These are phyloP conservation scores for Seriola dumerili DNA, from an alignment of 2,113 vertebrate genomes.

Conservation along the genomic window DNA sequence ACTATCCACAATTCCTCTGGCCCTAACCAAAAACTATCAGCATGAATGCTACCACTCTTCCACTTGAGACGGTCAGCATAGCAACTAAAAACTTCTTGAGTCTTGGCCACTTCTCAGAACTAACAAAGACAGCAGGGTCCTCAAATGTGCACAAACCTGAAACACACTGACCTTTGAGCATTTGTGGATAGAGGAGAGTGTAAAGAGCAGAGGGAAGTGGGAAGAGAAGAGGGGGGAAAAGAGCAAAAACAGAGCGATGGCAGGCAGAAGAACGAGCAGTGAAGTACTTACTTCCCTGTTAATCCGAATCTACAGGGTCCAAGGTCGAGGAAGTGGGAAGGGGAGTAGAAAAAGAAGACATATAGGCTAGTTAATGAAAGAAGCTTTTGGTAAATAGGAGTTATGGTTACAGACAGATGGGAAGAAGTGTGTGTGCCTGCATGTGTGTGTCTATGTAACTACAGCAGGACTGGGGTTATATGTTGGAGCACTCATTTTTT, in stretches of 20 bases:
- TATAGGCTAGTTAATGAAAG: conserved; percentile 85
- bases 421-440: conserved; percentile 36
- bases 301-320: conserved; percentile 92
- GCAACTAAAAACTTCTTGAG: conserved; percentile 64
- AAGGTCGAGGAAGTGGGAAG: conserved; percentile 82
- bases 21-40: conserved; percentile 58
- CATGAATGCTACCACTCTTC: conserved; percentile 56
- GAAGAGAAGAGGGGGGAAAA: conserved; percentile 15
- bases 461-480: conserved; percentile 4
- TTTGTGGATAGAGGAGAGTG: conserved; percentile 71
- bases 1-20: conserved; percentile 75
- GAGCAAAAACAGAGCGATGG: conserved; percentile 68
- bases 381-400: conserved; percentile 77
- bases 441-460: conserved; percentile 13
- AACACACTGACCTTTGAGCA: conserved; percentile 65
- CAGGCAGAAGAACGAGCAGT: conserved; percentile 83
- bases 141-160: conserved; percentile 51
- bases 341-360: conserved; percentile 87
- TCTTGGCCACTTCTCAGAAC: conserved; percentile 46
- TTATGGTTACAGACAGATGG: conserved; percentile 76
- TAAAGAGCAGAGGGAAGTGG: conserved; percentile 34
- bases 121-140: conserved; percentile 52
- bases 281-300: conserved; percentile 92
- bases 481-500: neutral
- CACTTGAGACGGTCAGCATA: conserved; percentile 57